A percentile compares a stretch with the other conserved stretches of the same genome.
Evolutionary conservation across 2,113 vertebrate species (phyloP).

Genomic region (Noturus placidus): DNA sequence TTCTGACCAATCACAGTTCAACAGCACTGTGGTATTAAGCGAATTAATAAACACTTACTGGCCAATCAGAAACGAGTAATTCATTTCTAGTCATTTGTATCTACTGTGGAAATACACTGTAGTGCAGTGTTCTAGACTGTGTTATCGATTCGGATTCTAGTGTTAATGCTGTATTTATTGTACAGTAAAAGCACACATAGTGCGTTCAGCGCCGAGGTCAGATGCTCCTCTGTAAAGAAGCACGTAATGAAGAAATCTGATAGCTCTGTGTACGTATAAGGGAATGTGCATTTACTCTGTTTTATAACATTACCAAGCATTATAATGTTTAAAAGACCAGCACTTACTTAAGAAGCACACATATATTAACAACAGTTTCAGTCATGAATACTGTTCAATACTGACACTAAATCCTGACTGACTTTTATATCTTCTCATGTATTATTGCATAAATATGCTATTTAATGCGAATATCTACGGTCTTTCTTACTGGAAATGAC

Average conservation of each 20-base stretch:
- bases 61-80: neutral
- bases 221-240: neutral
- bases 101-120: neutral
- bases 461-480: neutral
- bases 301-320: constrained; percentile 1
- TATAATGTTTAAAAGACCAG: neutral
- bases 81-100: neutral
- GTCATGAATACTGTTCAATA: neutral
- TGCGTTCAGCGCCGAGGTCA: neutral
- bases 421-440: neutral
- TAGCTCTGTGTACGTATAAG: neutral
- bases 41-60: neutral
- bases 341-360: constrained; percentile 14
- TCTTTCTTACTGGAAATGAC: neutral
- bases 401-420: neutral
- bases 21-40: neutral
- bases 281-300: neutral
- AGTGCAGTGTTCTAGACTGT: neutral
- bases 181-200: neutral
- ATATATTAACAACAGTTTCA: neutral
- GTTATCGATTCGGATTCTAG: no score
- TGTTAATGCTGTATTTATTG: neutral
- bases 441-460: neutral
- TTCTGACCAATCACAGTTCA: neutral
- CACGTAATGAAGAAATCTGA: neutral